Base-by-base conservation (phyloP, 2,113 vertebrate species). In the Scomber colias region DNA sequence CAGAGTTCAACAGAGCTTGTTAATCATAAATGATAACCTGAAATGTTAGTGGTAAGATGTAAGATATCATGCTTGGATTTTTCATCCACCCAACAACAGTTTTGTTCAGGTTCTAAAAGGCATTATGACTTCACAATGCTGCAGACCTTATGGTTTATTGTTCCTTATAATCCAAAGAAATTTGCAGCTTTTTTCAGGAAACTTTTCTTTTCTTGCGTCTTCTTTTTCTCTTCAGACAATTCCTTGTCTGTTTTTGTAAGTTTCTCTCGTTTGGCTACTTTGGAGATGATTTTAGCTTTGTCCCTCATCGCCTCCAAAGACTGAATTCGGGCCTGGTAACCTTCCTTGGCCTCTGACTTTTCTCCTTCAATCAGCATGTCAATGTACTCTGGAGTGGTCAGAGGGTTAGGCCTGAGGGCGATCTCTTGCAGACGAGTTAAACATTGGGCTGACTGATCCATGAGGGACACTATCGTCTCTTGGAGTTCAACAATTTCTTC, bases 291-390 rank as follows among this genome's bases (percentile, higher is more conserved):
- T 14, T 50, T 51, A 35, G 81, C 84, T 0, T 11, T 49, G 1
- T 83, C 67, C 3, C 30, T 90, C 69, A 91, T 56, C 1, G 21
- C 59, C 53, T 63, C 64, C 66, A 92, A 48, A 21, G 85, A 86
- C 49, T 77, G 31, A 27, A 91, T 74, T 8, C 89, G 57, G 2
- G 78, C 75, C 35, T 5, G 0, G 53, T 71, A 90, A 2, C 92
- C 89, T 0, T 11, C 5, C 51, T 88, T 89, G 11, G 57, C 55
- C 51, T 92, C 92, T 2, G 70, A 61, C 31, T 70, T 55, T 9
- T 92, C 93, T 6, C 71, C 68, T 14, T 90, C 57, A 9, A 92
- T 86, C 45, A 91, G 30, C 81, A 91, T 68, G 62, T 93, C 85
- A 12, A 90, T 87, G 79, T 90, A 92, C 11, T 88, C 84, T 11